Evolutionary conservation across 2,888 invertebrate species (phyloP).

Genomic region (Phasia obesa): DNA sequence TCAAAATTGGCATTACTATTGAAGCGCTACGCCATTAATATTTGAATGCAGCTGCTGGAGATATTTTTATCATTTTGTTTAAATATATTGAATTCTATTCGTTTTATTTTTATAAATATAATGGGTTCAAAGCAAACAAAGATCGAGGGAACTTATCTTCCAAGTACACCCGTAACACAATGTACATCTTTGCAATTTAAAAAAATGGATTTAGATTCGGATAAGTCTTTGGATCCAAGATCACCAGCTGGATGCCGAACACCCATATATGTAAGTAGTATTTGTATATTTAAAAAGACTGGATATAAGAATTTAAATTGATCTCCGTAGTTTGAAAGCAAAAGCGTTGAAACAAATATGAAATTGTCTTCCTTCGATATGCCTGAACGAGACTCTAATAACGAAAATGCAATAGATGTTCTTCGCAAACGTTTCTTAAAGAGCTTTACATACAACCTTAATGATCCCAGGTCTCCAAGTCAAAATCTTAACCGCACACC

Average conservation of each 20-base stretch:
- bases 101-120: background rate
- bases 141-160: conserved; percentile 75
- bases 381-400: conserved; percentile 35
- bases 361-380: conserved; percentile 22
- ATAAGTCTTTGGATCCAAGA: conserved; percentile 76
- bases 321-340: conserved; percentile 37
- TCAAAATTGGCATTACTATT: background rate
- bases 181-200: conserved; percentile 10
- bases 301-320: background rate
- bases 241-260: conserved; percentile 78
- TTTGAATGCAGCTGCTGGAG: conserved; percentile 33
- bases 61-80: background rate
- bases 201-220: background rate
- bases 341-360: background rate
- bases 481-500: conserved; percentile 78
- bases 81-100: background rate
- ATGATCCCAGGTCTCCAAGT: conserved; percentile 79
- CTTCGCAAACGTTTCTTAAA: conserved; percentile 78
- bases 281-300: background rate
- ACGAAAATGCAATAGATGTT: conserved; percentile 72
- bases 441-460: conserved; percentile 76
- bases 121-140: conserved; percentile 79
- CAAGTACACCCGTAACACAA: conserved; percentile 73
- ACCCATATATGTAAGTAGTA: conserved; percentile 76
- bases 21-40: conserved; percentile 40